These are phyloP conservation scores for Ciconia maguari DNA, from an alignment of 2,113 vertebrate genomes.

Conservation along the genomic window DNA sequence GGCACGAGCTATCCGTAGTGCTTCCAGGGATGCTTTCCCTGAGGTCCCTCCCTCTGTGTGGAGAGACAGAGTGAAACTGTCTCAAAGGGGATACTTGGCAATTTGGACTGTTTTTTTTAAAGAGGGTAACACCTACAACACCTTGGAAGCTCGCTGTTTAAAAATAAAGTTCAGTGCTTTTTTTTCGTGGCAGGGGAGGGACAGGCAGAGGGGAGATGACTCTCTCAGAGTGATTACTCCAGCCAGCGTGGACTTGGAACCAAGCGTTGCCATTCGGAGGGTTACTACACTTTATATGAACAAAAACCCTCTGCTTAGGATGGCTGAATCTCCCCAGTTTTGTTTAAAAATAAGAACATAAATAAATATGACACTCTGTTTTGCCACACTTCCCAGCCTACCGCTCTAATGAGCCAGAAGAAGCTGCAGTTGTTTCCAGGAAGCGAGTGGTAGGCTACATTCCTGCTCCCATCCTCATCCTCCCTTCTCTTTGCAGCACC, in stretches of 20 bases:
- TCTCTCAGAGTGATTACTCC: not conserved
- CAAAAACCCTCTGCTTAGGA: not conserved
- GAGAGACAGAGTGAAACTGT: not conserved
- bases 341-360: not conserved
- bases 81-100: not conserved
- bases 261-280: accelerated
- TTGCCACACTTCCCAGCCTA: not conserved
- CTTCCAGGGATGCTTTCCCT: not conserved
- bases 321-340: not conserved
- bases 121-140: not conserved
- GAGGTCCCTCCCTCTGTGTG: not conserved
- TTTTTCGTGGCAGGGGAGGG: not conserved
- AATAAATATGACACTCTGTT: not conserved
- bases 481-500: not conserved
- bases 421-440: not conserved
- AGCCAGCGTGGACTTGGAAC: not conserved
- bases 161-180: not conserved
- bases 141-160: not conserved
- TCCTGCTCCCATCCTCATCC: not conserved
- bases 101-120: not conserved
- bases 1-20: accelerated
- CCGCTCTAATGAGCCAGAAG: not conserved
- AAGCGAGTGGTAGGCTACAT: not conserved
- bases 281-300: not conserved
- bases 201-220: not conserved